Evolutionary conservation across 1,140 invertebrate genomes (phyloP).

Genomic region (Drosophila paulistorum): DNA sequence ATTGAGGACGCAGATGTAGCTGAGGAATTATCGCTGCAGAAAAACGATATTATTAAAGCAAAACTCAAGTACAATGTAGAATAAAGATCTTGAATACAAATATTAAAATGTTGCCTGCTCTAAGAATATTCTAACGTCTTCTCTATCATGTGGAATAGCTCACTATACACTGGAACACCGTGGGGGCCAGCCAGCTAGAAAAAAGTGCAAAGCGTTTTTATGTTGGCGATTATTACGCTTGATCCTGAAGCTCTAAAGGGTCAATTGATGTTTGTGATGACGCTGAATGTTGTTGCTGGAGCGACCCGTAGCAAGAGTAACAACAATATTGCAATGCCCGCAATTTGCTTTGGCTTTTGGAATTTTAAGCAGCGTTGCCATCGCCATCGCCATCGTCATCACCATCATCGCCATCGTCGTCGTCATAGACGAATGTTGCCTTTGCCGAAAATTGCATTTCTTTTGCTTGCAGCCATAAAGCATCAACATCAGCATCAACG

Average conservation of each 20-base stretch:
- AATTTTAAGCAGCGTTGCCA: constrained; percentile 77
- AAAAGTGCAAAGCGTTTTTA: constrained; percentile 82
- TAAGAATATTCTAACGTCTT: no score
- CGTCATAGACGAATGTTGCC: constrained; percentile 18
- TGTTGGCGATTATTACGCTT: constrained; percentile 82
- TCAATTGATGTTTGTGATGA: constrained; percentile 83
- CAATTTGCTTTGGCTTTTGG: constrained; percentile 80
- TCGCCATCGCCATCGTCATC: constrained; percentile 37
- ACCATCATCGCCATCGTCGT: constrained; percentile 22
- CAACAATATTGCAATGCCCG: constrained; percentile 58
- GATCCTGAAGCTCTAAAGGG: constrained; percentile 81
- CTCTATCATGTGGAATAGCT: neutral
- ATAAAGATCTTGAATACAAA: no score
- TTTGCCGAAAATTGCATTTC: constrained; percentile 75
- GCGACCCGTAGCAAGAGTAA: constrained; percentile 18
- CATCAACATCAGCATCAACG: constrained; percentile 58
- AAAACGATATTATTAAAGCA: neutral
- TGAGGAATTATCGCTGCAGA: neutral
- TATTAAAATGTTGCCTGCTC: no score
- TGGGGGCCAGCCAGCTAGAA: constrained; percentile 24
- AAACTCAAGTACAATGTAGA: no score
- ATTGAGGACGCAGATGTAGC: neutral
- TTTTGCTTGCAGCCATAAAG: constrained; percentile 55
- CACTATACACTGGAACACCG: neutral
- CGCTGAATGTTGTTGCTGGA: constrained; percentile 63